These are phyloP conservation scores for Nymphicus hollandicus DNA, from an alignment of 2,113 vertebrate genomes.

Conservation along the genomic window DNA sequence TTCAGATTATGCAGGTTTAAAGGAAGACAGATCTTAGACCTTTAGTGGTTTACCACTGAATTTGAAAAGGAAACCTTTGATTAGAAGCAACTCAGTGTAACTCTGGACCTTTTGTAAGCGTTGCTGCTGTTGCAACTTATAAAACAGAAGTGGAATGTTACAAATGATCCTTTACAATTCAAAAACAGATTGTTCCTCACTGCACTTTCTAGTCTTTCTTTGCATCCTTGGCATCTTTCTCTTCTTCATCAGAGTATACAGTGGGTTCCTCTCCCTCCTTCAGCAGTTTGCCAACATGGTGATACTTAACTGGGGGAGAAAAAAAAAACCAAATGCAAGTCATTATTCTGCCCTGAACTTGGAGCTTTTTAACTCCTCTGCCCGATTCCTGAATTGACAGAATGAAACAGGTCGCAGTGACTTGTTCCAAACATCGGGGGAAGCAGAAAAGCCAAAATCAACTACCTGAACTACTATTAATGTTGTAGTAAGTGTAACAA, in stretches of 20 bases:
- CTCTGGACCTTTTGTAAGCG: conserved; percentile 61
- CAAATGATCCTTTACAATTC: conserved; percentile 64
- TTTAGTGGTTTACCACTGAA: conserved; percentile 48
- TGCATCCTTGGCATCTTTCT: conserved; percentile 61
- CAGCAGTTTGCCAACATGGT: conserved; percentile 92
- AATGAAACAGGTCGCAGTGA: neutral
- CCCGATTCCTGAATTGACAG: neutral
- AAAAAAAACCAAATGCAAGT: neutral
- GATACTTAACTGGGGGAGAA: conserved; percentile 85
- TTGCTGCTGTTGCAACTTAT: conserved; percentile 43
- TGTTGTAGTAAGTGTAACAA: neutral
- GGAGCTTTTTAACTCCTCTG: neutral
- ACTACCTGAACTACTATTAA: neutral
- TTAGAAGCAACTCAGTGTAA: conserved; percentile 14
- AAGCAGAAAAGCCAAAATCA: neutral
- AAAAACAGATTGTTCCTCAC: conserved; percentile 61
- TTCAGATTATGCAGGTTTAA: conserved; percentile 45
- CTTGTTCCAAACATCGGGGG: neutral
- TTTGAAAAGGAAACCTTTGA: neutral
- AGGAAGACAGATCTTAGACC: conserved; percentile 27
- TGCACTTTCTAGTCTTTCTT: conserved; percentile 71
- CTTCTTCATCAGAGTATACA: conserved; percentile 93
- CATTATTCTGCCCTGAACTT: neutral
- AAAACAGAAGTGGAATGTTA: conserved; percentile 73
- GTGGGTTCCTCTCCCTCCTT: conserved; percentile 90